A percentile compares a stretch with the other conserved stretches of the same genome.
These are phyloP conservation scores for Plemyria rubiginata DNA, from an alignment of 2,888 invertebrate genomes.

Conservation along the genomic window DNA sequence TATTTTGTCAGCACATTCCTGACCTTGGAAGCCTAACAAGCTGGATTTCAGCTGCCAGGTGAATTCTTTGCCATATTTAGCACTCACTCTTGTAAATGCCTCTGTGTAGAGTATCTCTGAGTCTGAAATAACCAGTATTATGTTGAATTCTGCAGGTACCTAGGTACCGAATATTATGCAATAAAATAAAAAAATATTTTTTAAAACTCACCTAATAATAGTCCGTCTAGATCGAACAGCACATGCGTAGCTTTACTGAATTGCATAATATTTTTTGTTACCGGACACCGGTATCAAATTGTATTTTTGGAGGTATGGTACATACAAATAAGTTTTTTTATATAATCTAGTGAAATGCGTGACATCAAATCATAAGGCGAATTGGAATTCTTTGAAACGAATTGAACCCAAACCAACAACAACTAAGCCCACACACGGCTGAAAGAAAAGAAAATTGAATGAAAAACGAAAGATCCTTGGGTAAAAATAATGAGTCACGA, in stretches of 20 bases:
- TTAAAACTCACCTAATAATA: constrained; percentile 77
- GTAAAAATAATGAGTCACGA: too few relatives aligned
- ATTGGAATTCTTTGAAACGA: background rate
- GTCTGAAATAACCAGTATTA: constrained; percentile 81
- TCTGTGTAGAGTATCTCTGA: constrained; percentile 91
- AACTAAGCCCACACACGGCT: too few relatives aligned
- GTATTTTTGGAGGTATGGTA: too few relatives aligned
- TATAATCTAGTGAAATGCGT: too few relatives aligned
- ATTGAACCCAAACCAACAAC: too few relatives aligned
- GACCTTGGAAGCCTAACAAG: constrained; percentile 88
- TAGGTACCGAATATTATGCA: too few relatives aligned
- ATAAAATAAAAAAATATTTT: background rate
- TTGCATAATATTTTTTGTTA: constrained; percentile 49
- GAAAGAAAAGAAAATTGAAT: too few relatives aligned
- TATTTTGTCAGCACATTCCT: constrained; percentile 86
- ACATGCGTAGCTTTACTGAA: constrained; percentile 83
- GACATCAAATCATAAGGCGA: background rate
- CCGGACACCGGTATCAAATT: too few relatives aligned
- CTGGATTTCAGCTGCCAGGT: constrained; percentile 91
- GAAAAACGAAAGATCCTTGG: too few relatives aligned
- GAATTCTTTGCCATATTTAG: constrained; percentile 89
- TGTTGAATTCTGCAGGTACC: too few relatives aligned
- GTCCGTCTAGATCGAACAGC: constrained; percentile 86
- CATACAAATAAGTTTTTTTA: too few relatives aligned
- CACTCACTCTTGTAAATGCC: constrained; percentile 87